These are phyloP conservation scores for Corythoichthys intestinalis DNA, from an alignment of 2,113 vertebrate species.

Conservation along the genomic window DNA sequence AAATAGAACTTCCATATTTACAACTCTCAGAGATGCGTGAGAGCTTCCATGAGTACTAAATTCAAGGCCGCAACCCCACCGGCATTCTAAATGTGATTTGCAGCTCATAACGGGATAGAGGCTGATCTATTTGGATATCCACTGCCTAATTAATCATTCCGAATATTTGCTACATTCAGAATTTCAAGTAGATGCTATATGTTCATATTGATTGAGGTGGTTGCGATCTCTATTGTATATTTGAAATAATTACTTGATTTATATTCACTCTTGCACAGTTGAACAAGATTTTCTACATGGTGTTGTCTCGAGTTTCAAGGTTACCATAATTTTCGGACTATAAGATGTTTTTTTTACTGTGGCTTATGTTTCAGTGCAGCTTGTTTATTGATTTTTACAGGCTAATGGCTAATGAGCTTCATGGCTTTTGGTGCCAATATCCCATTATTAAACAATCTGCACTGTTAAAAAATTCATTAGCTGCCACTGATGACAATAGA, in stretches of 20 bases:
- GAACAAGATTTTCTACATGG: not conserved
- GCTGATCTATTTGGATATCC: conserved; percentile 55
- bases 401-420: too few species aligned
- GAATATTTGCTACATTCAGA: conserved; percentile 16
- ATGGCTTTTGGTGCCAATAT: too few species aligned
- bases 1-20: conserved; percentile 50
- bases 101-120: conserved; percentile 50
- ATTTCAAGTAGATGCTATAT: not conserved
- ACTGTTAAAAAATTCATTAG: too few species aligned
- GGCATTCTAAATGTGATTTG: conserved; percentile 53
- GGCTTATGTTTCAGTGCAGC: not conserved
- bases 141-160: conserved; percentile 43
- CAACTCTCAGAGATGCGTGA: conserved; percentile 34
- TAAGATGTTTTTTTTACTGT: not conserved
- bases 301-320: not conserved
- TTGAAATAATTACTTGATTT: not conserved
- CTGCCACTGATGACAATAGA: too few species aligned
- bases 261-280: not conserved
- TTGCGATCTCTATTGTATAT: not conserved
- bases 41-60: conserved; percentile 45
- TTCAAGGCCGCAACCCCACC: conserved; percentile 34
- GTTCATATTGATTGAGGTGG: not conserved
- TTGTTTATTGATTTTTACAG: too few species aligned
- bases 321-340: too few species aligned
- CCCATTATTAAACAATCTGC: too few species aligned